These are phyloP conservation scores for Embiotoca jacksoni DNA, from an alignment of 2,113 vertebrate species.

Conservation along the genomic window DNA sequence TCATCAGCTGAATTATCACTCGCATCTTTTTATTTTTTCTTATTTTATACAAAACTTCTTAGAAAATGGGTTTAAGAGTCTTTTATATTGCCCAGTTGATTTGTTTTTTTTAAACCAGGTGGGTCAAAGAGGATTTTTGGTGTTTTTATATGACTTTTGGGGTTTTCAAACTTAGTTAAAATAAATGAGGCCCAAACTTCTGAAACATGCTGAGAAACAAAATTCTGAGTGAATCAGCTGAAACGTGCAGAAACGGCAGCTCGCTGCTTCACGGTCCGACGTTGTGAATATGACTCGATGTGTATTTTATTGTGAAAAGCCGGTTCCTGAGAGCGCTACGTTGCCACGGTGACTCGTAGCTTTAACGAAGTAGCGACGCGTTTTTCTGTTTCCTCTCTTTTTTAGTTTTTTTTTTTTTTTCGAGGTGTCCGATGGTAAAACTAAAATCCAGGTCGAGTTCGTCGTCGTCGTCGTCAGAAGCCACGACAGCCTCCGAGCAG, in stretches of 20 bases:
- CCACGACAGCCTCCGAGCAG: slow-evolving; percentile 4
- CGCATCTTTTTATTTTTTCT: no score
- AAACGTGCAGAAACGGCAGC: slow-evolving; percentile 16
- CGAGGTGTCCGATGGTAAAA: slow-evolving; percentile 5
- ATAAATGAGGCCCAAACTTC: slow-evolving; percentile 4
- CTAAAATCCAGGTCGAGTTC: slow-evolving; percentile 29
- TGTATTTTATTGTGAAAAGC: slow-evolving; percentile 55
- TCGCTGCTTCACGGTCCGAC: background rate
- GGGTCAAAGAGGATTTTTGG: background rate
- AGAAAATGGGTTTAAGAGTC: no score
- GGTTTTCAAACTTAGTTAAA: background rate
- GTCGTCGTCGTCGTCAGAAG: slow-evolving; percentile 29
- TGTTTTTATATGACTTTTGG: no score
- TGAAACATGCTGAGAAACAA: no score
- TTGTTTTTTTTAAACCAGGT: no score
- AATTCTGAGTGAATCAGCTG: background rate
- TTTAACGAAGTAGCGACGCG: slow-evolving; percentile 33
- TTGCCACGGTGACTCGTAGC: slow-evolving; percentile 66
- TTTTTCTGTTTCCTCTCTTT: slow-evolving; percentile 11
- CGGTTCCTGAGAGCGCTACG: slow-evolving; percentile 17
- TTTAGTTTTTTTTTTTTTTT: background rate
- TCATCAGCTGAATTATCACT: background rate
- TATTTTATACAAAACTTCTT: no score
- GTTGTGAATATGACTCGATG: slow-evolving; percentile 61
- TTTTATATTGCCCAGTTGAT: no score